Evolutionary conservation across 2,113 vertebrate genomes (phyloP).

Genomic region (Alethe diademata): DNA sequence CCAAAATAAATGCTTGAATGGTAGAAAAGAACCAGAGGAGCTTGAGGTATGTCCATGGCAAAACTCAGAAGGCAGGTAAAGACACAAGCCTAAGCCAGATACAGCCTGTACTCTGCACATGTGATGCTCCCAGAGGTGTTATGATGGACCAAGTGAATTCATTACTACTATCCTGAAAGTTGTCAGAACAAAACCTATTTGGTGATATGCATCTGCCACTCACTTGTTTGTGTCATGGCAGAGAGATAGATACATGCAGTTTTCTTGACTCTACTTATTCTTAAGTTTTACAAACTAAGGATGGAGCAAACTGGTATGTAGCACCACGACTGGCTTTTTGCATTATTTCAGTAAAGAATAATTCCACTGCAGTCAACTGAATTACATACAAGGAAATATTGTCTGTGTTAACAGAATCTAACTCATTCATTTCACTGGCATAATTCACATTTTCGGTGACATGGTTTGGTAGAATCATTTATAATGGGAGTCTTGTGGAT

Average conservation of each 20-base stretch:
- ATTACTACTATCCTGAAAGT: not conserved
- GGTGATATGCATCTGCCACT: not conserved
- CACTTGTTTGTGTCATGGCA: not conserved
- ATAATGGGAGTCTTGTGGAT: not conserved
- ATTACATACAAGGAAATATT: not conserved
- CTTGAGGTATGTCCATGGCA: not conserved
- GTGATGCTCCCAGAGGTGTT: not conserved
- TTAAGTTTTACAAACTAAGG: not conserved
- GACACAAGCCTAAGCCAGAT: not conserved
- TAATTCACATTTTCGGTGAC: not conserved
- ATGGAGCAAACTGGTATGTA: not conserved
- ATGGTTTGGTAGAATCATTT: not conserved
- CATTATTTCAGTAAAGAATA: not conserved
- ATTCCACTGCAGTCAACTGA: not conserved
- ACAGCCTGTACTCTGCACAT: not conserved
- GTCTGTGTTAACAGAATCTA: not conserved
- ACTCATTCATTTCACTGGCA: not conserved
- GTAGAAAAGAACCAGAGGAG: not conserved
- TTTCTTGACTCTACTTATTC: not conserved
- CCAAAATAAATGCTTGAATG: not conserved
- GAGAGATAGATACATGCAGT: not conserved
- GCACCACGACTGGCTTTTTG: not conserved
- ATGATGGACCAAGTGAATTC: not conserved
- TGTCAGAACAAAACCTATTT: not conserved
- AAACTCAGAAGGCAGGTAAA: not conserved